Evolutionary conservation across 2,888 invertebrate species (phyloP), one percentile per base, ranked within the genome.

Genomic region (Emesis furor): DNA sequence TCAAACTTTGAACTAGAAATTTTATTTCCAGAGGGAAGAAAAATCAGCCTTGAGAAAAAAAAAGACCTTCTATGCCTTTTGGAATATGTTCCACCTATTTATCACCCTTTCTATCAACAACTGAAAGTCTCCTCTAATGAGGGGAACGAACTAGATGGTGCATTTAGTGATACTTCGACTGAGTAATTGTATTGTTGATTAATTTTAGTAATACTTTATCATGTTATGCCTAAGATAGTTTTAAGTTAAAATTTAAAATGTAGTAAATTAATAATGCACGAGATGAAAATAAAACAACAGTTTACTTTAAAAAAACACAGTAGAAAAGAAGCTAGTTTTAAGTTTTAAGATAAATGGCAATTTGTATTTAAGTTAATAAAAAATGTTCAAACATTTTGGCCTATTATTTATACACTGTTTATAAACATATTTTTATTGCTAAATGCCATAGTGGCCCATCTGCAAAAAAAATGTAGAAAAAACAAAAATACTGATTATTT

Each of bases 401-500:
- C 32, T 51, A 24, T 46, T 51, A 51, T 72, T 72, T 72, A 46
- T 72, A 72, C 51, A 12, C 72, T 62, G 30, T 62, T 30, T 30
- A 62, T 62, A 30, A 30, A 24, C 2, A 62, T 62, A 62, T 24
- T 30, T 30, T 62, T 8, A 24, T 8, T 62, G 62, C 69, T 59
- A 35, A 69, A 59, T 59, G 69, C 76, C 76, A 69, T 69, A 76
- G 69, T 76, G 71, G 76, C 76, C 69, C 59, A 76, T 59, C 69
- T 69, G 76, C 69, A 76, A 76, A 76, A 76, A 76, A 76, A 76
- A 51, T 10, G 1, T 51, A 67, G 69, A 68, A 62, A 42, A 24
- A 73, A 73, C 59, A 59, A 73, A 73, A 73, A 74, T 65, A 74
- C 42, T 74, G 65, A 74, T 65, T 74, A 74, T 74, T 74, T 74